Conservation (phyloP, 2,797 vertebrate genomes). For the Peromyscus nudipes region DNA sequence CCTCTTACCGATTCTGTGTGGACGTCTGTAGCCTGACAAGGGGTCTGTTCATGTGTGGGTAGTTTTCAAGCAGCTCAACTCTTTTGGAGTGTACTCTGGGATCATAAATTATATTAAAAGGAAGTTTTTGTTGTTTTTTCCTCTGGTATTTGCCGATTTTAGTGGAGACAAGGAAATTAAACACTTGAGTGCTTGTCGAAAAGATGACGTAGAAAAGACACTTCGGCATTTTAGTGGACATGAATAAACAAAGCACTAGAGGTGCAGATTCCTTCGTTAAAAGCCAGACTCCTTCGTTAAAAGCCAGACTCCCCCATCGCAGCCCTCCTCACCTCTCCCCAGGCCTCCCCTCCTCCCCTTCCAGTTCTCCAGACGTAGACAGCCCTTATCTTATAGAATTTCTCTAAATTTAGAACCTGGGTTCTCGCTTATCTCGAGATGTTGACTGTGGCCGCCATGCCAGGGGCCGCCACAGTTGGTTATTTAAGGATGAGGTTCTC, state of each 20-base stretch:
- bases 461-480: constrained; percentile 42
- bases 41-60: constrained; percentile 38
- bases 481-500: neutral
- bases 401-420: constrained; percentile 55
- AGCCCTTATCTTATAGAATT: constrained; percentile 51
- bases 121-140: constrained; percentile 38
- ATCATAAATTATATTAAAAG: constrained; percentile 61
- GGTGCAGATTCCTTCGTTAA: neutral
- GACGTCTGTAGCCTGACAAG: constrained; percentile 37
- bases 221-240: constrained; percentile 7
- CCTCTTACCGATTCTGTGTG: constrained; percentile 20
- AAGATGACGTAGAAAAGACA: neutral
- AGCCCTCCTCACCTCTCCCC: constrained; percentile 12
- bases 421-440: constrained; percentile 38
- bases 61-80: constrained; percentile 51
- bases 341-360: neutral
- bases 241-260: neutral
- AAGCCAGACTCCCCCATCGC: neutral
- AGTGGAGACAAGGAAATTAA: constrained; percentile 13
- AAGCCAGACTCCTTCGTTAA: constrained; percentile 20
- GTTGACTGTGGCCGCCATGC: neutral
- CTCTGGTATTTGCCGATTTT: constrained; percentile 42
- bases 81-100: neutral
- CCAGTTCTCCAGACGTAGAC: constrained; percentile 15
- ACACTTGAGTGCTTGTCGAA: constrained; percentile 24